Evolutionary conservation across 1,140 invertebrate genomes (phyloP), one percentile per base, ranked within the genome.

Genomic region (Asobara japonica): DNA sequence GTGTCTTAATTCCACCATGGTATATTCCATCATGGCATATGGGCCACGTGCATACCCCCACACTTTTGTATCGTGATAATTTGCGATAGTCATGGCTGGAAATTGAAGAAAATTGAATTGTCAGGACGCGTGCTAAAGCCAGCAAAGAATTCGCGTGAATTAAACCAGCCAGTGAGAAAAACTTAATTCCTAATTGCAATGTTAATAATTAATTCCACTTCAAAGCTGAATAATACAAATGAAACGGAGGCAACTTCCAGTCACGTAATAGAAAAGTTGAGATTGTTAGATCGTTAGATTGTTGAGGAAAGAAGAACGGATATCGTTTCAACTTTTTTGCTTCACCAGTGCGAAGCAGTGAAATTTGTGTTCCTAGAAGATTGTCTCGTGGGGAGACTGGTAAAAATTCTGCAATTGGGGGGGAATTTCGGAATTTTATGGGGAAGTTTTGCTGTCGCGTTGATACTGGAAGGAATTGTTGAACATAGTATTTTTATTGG

Each of bases 91-190:
- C 64, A 72, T 45, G 70, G 70, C 20, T 72, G 38, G 18, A 66
- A 60, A 60, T 38, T 51, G 29, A 65, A 66, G 38, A 66, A 72
- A 72, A 65, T 72, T 72, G 30, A 72, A 72, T 72, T 72, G 70
- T 72, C 70, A 69, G 68, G 11, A 41, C 29, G 36, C 20, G 68
- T 56, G 51, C 22, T 10, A 5, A 6, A 22, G 31, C 27, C 25
- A 10, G 20, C n/a, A n/a, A n/a, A 38, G 65, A 33, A 41, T 22
- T 31, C 10, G 67, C 31, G 13, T 11, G 36, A 51, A 27, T 69
- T 51, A 69, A 60, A 60, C 45, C 31, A 60, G 31, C 31, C 48
- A 69, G 36, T 56, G 22, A 56, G 22, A 56, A 56, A 56, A 22
- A 22, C 22, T 56, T 13, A 56, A 56, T 56, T 22, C 22, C 25